These are phyloP conservation scores for Hippocampus zosterae DNA, from an alignment of 2,113 vertebrate species.

Conservation along the genomic window DNA sequence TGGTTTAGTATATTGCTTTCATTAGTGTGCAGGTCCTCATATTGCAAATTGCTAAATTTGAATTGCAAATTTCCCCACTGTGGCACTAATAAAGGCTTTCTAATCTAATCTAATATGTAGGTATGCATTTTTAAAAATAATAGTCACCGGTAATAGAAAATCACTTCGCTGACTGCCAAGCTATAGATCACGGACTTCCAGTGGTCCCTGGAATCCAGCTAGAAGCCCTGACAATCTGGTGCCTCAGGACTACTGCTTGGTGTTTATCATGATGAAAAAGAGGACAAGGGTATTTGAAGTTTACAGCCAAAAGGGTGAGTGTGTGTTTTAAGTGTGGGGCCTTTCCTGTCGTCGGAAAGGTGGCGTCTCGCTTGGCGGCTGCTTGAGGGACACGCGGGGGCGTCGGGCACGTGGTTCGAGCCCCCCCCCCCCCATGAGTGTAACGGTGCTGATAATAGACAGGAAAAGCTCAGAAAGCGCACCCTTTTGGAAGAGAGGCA, in stretches of 20 bases:
- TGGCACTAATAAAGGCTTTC: no score
- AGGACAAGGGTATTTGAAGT: constrained; percentile 63
- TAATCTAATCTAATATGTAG: neutral
- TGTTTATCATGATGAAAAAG: constrained; percentile 62
- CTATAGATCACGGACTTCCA: neutral
- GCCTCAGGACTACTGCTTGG: constrained; percentile 64
- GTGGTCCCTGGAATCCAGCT: neutral
- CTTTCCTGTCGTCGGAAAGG: constrained; percentile 60
- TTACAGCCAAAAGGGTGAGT: constrained; percentile 43
- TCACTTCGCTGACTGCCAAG: neutral
- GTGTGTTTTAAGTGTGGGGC: constrained; percentile 1
- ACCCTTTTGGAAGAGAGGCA: constrained; percentile 68
- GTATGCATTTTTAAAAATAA: neutral
- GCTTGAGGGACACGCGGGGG: constrained; percentile 68
- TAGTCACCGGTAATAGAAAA: neutral
- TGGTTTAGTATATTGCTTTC: neutral
- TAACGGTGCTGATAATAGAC: constrained; percentile 70
- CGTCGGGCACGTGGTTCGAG: constrained; percentile 32
- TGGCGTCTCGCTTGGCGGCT: constrained; percentile 51
- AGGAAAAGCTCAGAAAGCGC: constrained; percentile 63
- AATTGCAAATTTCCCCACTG: no score
- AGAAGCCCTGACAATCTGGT: constrained; percentile 52
- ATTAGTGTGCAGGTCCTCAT: no score
- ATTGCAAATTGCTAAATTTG: no score
- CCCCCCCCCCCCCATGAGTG: constrained; percentile 60